Evolutionary conservation across 2,888 invertebrate genomes (phyloP).

Genomic region (Athalia cordata): DNA sequence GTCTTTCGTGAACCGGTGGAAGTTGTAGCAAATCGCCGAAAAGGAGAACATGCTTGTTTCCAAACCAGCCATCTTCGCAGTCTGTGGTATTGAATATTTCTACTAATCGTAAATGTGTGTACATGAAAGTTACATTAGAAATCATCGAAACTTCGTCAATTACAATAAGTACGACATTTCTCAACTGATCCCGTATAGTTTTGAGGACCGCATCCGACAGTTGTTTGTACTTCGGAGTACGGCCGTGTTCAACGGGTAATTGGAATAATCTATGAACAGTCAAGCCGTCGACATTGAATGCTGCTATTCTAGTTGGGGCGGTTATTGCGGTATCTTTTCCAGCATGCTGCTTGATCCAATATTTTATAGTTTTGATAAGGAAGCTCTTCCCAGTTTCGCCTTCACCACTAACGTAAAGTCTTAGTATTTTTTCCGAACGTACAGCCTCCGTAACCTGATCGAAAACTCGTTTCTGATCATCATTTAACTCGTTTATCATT

Average conservation of each 20-base stretch:
- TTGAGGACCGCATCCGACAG: slow-evolving; percentile 55
- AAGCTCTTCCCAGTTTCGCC: slow-evolving; percentile 61
- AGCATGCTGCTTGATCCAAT: no score
- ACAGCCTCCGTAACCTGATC: slow-evolving; percentile 8
- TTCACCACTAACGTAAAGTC: slow-evolving; percentile 57
- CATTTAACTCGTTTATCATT: no score
- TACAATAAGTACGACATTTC: slow-evolving; percentile 56
- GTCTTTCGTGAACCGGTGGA: slow-evolving; percentile 58
- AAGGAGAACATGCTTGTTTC: slow-evolving; percentile 33
- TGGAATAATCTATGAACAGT: slow-evolving; percentile 56
- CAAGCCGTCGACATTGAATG: slow-evolving; percentile 60
- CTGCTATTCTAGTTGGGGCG: slow-evolving; percentile 50
- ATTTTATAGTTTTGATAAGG: slow-evolving; percentile 49
- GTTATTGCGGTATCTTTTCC: no score
- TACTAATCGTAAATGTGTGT: slow-evolving; percentile 55
- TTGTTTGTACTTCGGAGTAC: slow-evolving; percentile 48
- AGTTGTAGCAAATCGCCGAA: slow-evolving; percentile 60
- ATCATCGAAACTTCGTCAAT: slow-evolving; percentile 55
- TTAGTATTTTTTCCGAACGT: slow-evolving; percentile 47
- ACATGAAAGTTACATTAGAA: slow-evolving; percentile 51
- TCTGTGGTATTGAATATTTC: slow-evolving; percentile 58
- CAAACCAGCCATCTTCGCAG: slow-evolving; percentile 58
- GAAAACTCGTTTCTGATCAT: no score
- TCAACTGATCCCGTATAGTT: slow-evolving; percentile 52
- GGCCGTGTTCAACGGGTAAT: no score